phyloP scores from a whole-genome alignment of 1,140 invertebrate species.

The Drosophila pectinifera region DNA sequence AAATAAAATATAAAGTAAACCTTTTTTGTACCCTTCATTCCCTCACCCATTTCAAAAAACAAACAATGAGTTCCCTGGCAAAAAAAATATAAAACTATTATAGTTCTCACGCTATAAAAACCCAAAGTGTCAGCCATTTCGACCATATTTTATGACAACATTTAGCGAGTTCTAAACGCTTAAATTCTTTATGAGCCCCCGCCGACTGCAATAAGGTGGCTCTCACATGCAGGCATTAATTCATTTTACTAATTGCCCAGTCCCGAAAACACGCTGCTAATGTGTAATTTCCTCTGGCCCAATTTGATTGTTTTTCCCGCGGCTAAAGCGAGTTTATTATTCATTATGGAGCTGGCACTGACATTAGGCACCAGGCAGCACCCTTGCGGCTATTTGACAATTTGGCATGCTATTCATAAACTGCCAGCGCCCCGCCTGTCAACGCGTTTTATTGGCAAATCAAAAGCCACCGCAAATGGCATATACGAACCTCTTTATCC shows the following conservation, averaged over 20 bases:
- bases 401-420: conserved; percentile 51
- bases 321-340: conserved; percentile 36
- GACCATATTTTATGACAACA: conserved; percentile 19
- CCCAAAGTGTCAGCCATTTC: conserved; percentile 8
- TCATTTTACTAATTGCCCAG: conserved; percentile 32
- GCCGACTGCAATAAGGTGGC: neutral
- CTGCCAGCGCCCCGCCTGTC: conserved; percentile 28
- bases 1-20: neutral
- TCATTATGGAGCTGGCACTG: conserved; percentile 27
- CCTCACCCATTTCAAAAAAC: neutral
- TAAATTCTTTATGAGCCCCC: conserved; percentile 22
- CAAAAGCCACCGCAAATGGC: conserved; percentile 57
- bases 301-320: conserved; percentile 40
- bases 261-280: conserved; percentile 18
- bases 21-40: neutral
- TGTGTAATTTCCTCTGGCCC: conserved; percentile 10
- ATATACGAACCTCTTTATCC: conserved; percentile 7
- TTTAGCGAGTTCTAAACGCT: conserved; percentile 16
- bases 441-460: conserved; percentile 59
- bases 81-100: neutral
- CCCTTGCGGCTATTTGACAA: conserved; percentile 22
- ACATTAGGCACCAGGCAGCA: neutral
- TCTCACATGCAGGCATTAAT: conserved; percentile 16
- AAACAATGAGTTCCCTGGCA: neutral
- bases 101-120: conserved; percentile 1